Conservation (phyloP, 2,888 invertebrate species). For the Phalera bucephala region DNA sequence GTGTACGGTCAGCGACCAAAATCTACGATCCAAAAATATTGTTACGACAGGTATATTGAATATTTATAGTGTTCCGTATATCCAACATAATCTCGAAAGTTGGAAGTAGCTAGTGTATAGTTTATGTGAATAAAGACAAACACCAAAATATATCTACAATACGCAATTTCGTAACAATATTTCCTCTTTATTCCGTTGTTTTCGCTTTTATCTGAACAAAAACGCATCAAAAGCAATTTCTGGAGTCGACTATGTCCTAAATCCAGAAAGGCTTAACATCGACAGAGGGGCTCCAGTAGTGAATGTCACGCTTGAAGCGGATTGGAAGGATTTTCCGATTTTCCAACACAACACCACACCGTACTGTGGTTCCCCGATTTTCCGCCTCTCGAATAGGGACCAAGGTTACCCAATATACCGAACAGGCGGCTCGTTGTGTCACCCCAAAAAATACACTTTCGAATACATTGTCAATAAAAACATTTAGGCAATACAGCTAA, state of each 20-base stretch:
- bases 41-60: too few relatives aligned
- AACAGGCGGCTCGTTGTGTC: constrained; percentile 17
- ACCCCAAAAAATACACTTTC: constrained; percentile 26
- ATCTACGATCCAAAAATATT: too few relatives aligned
- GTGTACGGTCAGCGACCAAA: too few relatives aligned
- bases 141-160: too few relatives aligned
- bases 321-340: constrained; percentile 56
- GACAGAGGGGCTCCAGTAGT: constrained; percentile 43
- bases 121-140: too few relatives aligned
- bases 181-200: constrained; percentile 4
- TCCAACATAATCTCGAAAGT: too few relatives aligned
- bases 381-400: constrained; percentile 37
- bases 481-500: constrained; percentile 12
- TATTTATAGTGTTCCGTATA: too few relatives aligned
- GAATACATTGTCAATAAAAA: constrained; percentile 21
- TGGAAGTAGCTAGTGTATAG: too few relatives aligned
- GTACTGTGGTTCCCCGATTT: constrained; percentile 41
- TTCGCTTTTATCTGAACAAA: constrained; percentile 21
- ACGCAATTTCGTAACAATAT: neutral
- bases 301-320: constrained; percentile 51
- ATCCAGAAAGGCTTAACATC: constrained; percentile 50
- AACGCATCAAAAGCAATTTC: constrained; percentile 41
- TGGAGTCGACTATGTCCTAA: constrained; percentile 43
- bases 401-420: constrained; percentile 38
- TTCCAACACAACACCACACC: constrained; percentile 48